phyloP scores from a whole-genome alignment of 2,797 vertebrate genomes.

The Brotogeris chrysoptera region DNA sequence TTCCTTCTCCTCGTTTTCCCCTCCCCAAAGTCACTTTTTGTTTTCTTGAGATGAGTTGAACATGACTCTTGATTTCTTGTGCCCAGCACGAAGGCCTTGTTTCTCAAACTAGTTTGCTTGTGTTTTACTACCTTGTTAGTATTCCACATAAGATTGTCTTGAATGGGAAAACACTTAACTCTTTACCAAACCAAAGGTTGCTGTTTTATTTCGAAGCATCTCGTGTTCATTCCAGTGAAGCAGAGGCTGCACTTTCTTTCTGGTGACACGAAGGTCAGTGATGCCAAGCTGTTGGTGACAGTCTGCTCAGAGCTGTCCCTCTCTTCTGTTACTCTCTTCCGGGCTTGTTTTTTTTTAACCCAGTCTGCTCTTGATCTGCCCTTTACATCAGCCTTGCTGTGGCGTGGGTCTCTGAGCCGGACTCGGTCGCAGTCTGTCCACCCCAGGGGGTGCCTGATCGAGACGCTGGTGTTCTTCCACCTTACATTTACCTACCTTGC shows the following conservation, averaged over 20 bases:
- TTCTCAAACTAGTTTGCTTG: constrained; percentile 69
- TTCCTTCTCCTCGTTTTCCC: neutral
- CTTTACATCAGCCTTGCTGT: constrained; percentile 30
- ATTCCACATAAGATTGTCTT: constrained; percentile 72
- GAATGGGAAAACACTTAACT: constrained; percentile 73
- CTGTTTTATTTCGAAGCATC: constrained; percentile 76
- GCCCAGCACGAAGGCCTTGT: constrained; percentile 75
- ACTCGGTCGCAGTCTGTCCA: constrained; percentile 1
- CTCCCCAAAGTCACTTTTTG: constrained; percentile 31
- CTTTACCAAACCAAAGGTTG: constrained; percentile 82
- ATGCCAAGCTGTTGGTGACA: constrained; percentile 52
- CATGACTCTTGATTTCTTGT: constrained; percentile 70
- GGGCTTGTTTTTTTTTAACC: constrained; percentile 66
- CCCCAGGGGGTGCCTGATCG: neutral
- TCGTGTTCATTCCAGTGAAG: constrained; percentile 75
- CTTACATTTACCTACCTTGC: constrained; percentile 36
- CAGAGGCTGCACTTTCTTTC: constrained; percentile 76
- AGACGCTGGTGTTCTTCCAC: constrained; percentile 62
- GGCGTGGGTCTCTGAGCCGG: constrained; percentile 51
- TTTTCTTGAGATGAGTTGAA: constrained; percentile 66
- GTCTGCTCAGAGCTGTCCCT: constrained; percentile 62
- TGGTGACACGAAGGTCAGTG: constrained; percentile 72
- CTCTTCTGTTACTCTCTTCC: constrained; percentile 24
- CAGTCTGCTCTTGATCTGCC: constrained; percentile 48
- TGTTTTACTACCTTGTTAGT: constrained; percentile 74